These are phyloP conservation scores for Drosophila rubida DNA, from an alignment of 2,888 invertebrate species.

Conservation along the genomic window DNA sequence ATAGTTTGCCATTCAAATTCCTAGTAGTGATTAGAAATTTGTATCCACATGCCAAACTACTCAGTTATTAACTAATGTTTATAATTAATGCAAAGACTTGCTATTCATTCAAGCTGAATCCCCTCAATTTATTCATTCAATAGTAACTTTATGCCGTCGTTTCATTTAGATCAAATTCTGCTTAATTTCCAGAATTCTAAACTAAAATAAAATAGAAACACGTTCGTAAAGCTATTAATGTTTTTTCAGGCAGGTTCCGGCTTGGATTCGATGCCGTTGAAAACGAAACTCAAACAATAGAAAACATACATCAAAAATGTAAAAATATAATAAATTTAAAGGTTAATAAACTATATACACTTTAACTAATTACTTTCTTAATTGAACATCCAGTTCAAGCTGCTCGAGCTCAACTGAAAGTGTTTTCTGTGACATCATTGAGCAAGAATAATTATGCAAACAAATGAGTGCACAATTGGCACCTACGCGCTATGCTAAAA, in stretches of 20 bases:
- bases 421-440: conserved; percentile 33
- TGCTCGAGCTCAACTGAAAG: conserved; percentile 6
- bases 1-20: no score
- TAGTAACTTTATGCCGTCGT: background rate
- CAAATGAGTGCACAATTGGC: conserved; percentile 8
- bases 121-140: background rate
- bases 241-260: conserved; percentile 1
- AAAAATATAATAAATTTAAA: background rate
- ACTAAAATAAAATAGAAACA: conserved; percentile 3
- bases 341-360: background rate
- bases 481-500: conserved; percentile 30
- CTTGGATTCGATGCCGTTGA: background rate
- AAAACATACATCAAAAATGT: background rate
- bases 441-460: conserved; percentile 4
- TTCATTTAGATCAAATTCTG: conserved; percentile 16
- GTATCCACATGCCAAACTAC: no score
- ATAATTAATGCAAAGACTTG: background rate
- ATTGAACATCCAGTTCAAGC: background rate
- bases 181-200: background rate
- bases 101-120: background rate
- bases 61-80: background rate
- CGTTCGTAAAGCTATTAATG: conserved; percentile 4
- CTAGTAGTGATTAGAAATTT: no score
- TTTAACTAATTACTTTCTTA: background rate
- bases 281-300: background rate